Evolutionary conservation across 1,140 invertebrate species (phyloP).

Genomic region (Metopolophium dirhodum): DNA sequence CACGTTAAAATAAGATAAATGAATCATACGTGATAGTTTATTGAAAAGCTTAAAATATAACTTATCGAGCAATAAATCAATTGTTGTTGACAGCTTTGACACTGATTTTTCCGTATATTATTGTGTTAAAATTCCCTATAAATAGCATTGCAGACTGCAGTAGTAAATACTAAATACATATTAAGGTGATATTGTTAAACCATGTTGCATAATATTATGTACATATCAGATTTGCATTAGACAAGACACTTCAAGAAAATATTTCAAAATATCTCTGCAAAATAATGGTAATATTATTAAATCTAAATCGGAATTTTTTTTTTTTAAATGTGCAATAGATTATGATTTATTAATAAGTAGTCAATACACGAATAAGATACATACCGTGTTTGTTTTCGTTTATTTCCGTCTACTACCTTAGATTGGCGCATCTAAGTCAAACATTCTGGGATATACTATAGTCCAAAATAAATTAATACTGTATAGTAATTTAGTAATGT

Average conservation of each 20-base stretch:
- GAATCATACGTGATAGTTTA: neutral
- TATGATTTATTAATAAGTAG: neutral
- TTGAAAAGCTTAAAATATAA: neutral
- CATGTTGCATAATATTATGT: too few relatives aligned
- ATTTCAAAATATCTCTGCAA: neutral
- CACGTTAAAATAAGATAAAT: neutral
- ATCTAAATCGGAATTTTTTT: neutral
- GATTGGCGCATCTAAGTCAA: neutral
- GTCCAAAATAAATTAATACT: neutral
- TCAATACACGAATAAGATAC: neutral
- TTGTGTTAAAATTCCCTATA: neutral
- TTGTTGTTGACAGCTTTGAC: neutral
- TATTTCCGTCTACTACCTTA: neutral
- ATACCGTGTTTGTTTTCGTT: neutral
- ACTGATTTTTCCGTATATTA: neutral
- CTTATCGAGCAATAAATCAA: neutral
- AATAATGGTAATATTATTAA: constrained; percentile 18
- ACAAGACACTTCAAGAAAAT: neutral
- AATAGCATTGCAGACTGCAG: neutral
- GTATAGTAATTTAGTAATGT: neutral
- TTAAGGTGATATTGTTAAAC: neutral
- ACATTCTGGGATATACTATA: neutral
- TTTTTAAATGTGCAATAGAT: neutral
- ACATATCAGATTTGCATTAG: neutral
- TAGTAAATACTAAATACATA: neutral